Base-by-base conservation (phyloP, 2,113 vertebrate species). In the Otus sunia region DNA sequence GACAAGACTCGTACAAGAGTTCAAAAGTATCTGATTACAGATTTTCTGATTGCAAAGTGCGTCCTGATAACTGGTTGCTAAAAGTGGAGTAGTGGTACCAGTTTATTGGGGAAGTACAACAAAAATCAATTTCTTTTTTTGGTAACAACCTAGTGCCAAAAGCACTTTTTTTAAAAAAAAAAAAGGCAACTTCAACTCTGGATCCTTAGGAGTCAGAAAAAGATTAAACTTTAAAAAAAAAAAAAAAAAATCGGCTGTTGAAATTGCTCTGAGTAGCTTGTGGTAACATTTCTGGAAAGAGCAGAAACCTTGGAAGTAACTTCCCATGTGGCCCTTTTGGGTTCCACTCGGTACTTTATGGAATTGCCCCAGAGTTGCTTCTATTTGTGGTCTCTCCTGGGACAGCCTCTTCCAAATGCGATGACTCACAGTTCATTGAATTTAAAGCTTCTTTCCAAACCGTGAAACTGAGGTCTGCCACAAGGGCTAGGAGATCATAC, bases 1-100 rank as follows among this genome's bases (percentile, higher is more conserved):
- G 88, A 86, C 72, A 80, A 88, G 85, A 79, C 55, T 91, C 39
- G 3, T 22, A 80, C 41, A 82, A 94, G 79, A 83, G 63, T 95
- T 96, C 90, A 80, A 90, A 93, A 86, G 78, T 92, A 84, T 63
- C 82, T 95, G 95, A 94, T 96, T 94, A 66, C 68, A 75, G 76
- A 83, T 94, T 82, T 90, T 77, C 72, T 92, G 88, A 94, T 93
- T 95, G 92, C 85, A 80, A 77, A 89, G 34, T 73, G 78, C 12
- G 1, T 64, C 53, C 53, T 92, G 88, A 92, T 93, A 88, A 69
- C 74, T 25, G 37, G 36, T 74, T 96, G 90, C 82, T 86, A 27
- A 20, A 95, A 86, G 52, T 34, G 12, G 45, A 88, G 66, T 32
- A 58, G 45, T 45, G 26, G 53, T 39, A 83, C 29, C n/a, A 60